A percentile compares a stretch with the other conserved stretches of the same genome.
Conservation (phyloP, 2,797 vertebrate species). For the Amphiprion clarkii region DNA sequence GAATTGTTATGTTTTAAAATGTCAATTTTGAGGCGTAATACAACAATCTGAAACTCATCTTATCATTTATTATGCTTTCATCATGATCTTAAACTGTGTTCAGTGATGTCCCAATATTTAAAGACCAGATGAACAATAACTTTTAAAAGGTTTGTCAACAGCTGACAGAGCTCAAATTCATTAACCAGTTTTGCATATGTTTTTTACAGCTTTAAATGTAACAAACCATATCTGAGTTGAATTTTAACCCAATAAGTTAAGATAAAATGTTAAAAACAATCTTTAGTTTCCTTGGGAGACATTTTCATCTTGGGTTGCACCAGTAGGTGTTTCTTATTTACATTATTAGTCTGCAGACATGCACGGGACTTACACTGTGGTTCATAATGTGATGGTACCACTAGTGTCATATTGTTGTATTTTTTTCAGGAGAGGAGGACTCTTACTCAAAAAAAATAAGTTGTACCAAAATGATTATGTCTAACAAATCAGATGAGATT, state of each 20-base stretch:
- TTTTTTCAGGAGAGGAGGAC: background rate
- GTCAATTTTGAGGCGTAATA: slow-evolving; percentile 11
- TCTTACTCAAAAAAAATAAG: slow-evolving; percentile 18
- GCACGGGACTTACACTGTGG: background rate
- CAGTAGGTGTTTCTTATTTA: slow-evolving; percentile 22
- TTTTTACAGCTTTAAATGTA: background rate
- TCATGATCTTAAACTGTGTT: background rate
- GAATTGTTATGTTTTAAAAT: slow-evolving; percentile 1
- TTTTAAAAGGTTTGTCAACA: background rate
- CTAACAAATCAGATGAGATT: slow-evolving; percentile 25
- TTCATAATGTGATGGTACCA: background rate
- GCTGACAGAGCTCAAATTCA: background rate
- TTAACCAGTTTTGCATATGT: background rate
- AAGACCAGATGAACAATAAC: slow-evolving; percentile 5
- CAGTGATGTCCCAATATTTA: slow-evolving; percentile 40
- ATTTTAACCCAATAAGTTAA: background rate
- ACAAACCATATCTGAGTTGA: background rate
- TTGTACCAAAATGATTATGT: slow-evolving; percentile 27
- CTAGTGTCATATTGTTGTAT: background rate
- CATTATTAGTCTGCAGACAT: slow-evolving; percentile 34
- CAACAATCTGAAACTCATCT: background rate
- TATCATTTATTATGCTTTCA: background rate
- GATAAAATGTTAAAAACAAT: background rate
- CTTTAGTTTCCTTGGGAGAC: slow-evolving; percentile 13
- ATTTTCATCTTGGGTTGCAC: slow-evolving; percentile 24